Conservation (phyloP, 2,113 vertebrate genomes). For the Odocoileus virginianus region DNA sequence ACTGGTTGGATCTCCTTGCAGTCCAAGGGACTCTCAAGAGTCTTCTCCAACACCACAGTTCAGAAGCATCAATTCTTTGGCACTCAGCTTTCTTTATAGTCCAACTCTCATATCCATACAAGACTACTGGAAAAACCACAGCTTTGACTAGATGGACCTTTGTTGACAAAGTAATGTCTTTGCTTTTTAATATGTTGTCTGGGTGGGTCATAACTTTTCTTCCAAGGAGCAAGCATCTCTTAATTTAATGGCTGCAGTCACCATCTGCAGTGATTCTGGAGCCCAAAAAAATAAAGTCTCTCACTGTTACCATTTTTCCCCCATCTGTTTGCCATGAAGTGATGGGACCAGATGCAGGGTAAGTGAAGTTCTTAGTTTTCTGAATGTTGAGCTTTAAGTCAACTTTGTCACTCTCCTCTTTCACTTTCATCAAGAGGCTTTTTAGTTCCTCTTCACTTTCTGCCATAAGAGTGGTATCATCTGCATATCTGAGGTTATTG, state of each 20-base stretch:
- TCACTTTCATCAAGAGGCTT: not conserved
- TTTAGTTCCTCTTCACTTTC: not conserved
- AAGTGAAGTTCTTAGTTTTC: not conserved
- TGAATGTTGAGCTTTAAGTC: not conserved
- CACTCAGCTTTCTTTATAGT: not conserved
- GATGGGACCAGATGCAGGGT: not conserved
- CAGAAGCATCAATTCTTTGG: not conserved
- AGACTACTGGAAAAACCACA: not conserved
- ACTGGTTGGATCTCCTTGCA: not conserved
- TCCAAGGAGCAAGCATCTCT: not conserved
- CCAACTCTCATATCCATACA: not conserved
- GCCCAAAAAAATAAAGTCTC: not conserved
- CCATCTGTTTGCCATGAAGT: not conserved
- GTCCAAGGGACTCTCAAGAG: not conserved
- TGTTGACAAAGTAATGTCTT: not conserved
- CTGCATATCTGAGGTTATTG: not conserved
- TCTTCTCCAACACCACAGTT: not conserved
- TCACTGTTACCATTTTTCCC: not conserved
- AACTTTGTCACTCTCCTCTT: not conserved
- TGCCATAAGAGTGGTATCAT: not conserved
- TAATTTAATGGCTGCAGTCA: not conserved
- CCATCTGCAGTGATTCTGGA: not conserved
- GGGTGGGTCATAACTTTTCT: not conserved
- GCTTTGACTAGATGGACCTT: not conserved
- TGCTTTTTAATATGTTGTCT: not conserved